These are phyloP conservation scores for Temnothorax rugatulus DNA, from an alignment of 2,888 invertebrate species.

Conservation along the genomic window DNA sequence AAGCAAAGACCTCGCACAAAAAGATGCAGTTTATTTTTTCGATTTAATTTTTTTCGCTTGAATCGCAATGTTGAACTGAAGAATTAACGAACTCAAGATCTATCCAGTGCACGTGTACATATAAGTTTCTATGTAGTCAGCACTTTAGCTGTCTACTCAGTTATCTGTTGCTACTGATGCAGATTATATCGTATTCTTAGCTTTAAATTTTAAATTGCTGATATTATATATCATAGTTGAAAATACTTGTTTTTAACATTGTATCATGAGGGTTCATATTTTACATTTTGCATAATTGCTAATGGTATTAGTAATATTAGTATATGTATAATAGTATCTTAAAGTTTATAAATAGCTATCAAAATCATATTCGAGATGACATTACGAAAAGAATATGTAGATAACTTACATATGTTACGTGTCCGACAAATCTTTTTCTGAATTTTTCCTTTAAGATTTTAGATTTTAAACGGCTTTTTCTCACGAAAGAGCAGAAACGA, in stretches of 20 bases:
- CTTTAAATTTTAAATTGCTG: not conserved
- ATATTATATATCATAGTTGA: not conserved
- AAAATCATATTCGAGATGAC: not conserved
- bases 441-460: not conserved
- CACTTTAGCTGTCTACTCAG: not conserved
- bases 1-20: not conserved
- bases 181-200: not conserved
- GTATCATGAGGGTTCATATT: not conserved
- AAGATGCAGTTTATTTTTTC: not conserved
- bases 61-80: not conserved
- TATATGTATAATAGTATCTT: not conserved
- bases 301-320: not conserved
- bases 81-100: conserved; percentile 1
- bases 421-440: not conserved
- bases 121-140: conserved; percentile 16
- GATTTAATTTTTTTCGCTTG: not conserved
- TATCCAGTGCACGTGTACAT: not conserved
- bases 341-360: not conserved
- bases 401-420: not conserved
- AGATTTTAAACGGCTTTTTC: not conserved
- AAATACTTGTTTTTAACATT: not conserved
- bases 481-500: not conserved
- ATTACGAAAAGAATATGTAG: not conserved
- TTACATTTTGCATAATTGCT: not conserved
- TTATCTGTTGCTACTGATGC: not conserved